Conservation (phyloP, 2,888 invertebrate genomes). For the Standfussiana lucernea region DNA sequence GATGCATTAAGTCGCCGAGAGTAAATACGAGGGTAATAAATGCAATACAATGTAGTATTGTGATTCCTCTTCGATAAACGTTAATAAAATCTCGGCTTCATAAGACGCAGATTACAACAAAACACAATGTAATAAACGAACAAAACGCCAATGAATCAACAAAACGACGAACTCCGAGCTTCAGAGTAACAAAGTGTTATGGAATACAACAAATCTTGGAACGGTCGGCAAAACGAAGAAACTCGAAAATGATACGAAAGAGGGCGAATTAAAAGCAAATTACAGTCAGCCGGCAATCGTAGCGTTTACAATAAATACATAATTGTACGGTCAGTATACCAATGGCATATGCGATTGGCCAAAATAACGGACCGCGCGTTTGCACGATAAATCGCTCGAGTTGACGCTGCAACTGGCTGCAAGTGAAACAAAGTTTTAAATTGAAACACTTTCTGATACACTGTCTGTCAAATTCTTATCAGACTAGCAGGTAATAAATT, state of each 20-base stretch:
- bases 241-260: slow-evolving; percentile 89
- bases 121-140: slow-evolving; percentile 24
- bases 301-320: slow-evolving; percentile 91
- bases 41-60: slow-evolving; percentile 76
- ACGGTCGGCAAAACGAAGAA: slow-evolving; percentile 85
- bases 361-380: slow-evolving; percentile 84
- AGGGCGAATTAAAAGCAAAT: slow-evolving; percentile 90
- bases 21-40: slow-evolving; percentile 81
- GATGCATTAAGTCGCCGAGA: slow-evolving; percentile 79
- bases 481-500: slow-evolving; percentile 20
- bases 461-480: slow-evolving; percentile 47
- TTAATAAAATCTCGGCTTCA: slow-evolving; percentile 33
- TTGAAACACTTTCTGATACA: slow-evolving; percentile 33
- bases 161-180: slow-evolving; percentile 40
- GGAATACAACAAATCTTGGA: slow-evolving; percentile 80
- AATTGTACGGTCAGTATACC: slow-evolving; percentile 89
- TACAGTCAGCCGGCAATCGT: slow-evolving; percentile 89
- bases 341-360: slow-evolving; percentile 87
- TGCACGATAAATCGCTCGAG: slow-evolving; percentile 77
- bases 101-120: slow-evolving; percentile 25
- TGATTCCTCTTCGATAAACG: slow-evolving; percentile 60
- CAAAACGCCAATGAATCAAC: slow-evolving; percentile 44
- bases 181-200: slow-evolving; percentile 60
- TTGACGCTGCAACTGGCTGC: slow-evolving; percentile 67
- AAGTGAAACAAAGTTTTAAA: slow-evolving; percentile 51